Conservation (phyloP, 2,888 invertebrate genomes). For the Lymantria monacha region DNA sequence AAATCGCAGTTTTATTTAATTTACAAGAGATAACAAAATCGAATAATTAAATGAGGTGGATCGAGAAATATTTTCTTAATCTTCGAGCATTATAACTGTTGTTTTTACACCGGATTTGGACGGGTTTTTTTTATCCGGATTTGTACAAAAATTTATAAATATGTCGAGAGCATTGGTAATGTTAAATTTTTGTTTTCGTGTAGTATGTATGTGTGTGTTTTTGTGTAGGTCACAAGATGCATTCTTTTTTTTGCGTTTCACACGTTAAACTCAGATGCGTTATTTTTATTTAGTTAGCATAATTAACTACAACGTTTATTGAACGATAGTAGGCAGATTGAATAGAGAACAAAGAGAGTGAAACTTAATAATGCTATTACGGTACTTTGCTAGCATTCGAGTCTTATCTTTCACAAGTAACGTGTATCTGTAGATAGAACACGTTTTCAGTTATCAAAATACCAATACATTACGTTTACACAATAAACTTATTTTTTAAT, state of each 20-base stretch:
- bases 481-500: too few relatives aligned
- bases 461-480: too few relatives aligned
- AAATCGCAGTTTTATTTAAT: conserved; percentile 26
- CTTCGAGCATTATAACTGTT: conserved; percentile 27
- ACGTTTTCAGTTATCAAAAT: background rate
- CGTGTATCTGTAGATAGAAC: background rate
- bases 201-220: background rate
- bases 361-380: background rate
- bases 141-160: conserved; percentile 2
- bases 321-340: background rate
- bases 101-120: conserved; percentile 17
- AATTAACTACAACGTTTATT: background rate
- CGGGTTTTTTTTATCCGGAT: conserved; percentile 11
- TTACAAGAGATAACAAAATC: conserved; percentile 25
- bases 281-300: conserved; percentile 1
- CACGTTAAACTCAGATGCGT: conserved; percentile 1
- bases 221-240: conserved; percentile 3
- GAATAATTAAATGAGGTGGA: conserved; percentile 30
- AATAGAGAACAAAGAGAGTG: background rate
- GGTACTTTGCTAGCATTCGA: background rate
- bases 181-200: conserved; percentile 1
- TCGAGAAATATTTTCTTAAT: conserved; percentile 31
- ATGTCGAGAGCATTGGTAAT: background rate
- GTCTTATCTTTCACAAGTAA: background rate
- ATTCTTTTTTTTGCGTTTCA: conserved; percentile 6